Percentiles rank a stretch among this genome's conserved stretches.
Conservation (phyloP, 2,113 vertebrate genomes). For the Sceloporus tristichus region DNA sequence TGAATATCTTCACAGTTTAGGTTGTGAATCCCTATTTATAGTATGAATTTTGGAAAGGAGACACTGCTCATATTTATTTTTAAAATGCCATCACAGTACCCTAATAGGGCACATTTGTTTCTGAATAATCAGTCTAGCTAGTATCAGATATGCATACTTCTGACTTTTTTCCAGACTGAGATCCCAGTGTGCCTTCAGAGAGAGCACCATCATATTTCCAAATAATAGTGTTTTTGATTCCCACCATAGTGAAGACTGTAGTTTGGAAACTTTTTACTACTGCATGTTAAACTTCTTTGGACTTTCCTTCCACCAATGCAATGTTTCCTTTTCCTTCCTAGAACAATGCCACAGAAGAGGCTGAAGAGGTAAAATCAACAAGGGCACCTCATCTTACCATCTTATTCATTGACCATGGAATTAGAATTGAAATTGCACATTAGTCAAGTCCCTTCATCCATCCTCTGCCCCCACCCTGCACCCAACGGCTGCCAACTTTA, state of each 20-base stretch:
- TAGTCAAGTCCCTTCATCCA: conserved; percentile 76
- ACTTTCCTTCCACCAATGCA: neutral
- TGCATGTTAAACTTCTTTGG: neutral
- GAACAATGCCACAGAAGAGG: conserved; percentile 94
- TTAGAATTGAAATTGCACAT: conserved; percentile 85
- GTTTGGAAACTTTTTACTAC: neutral
- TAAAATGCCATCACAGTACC: neutral
- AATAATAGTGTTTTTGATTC: neutral
- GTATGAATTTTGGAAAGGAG: neutral
- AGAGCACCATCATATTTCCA: neutral
- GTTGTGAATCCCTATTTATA: neutral
- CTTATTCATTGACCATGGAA: conserved; percentile 84
- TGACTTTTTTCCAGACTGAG: neutral
- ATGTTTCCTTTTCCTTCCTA: conserved; percentile 75
- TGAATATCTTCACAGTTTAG: conserved; percentile 13
- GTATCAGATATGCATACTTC: neutral
- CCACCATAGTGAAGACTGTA: neutral
- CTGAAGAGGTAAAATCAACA: conserved; percentile 90
- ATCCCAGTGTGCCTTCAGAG: neutral
- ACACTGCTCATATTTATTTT: neutral
- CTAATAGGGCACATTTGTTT: neutral
- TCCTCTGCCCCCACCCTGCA: conserved; percentile 41
- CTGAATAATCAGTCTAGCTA: neutral
- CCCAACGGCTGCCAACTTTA: conserved; percentile 45
- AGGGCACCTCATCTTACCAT: conserved; percentile 78